Base-by-base conservation (phyloP, 2,888 invertebrate species). In the Perithous albicinctus region DNA sequence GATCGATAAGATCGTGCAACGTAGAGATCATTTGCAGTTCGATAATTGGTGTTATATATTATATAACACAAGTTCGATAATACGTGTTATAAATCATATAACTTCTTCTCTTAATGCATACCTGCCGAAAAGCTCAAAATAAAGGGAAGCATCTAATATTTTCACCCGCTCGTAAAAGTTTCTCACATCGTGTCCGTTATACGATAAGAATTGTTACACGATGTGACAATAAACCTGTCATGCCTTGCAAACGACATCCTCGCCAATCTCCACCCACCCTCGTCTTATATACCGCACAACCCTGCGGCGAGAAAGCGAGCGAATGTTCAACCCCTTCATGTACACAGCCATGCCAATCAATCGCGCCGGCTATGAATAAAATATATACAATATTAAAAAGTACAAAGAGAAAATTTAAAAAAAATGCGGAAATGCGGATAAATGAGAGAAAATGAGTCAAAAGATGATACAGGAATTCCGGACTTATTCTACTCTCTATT, bases 311-410 rank as follows among this genome's bases (percentile, higher is more conserved):
- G 35, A 64, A 69, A 63, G 43, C 67, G 35, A 43, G 54, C 51
- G 43, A 67, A 51, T 61, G 69, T 79, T 79, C 43, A 54, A 51
- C 63, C 61, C 69, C 69, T 41, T 51, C 15, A 61, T 15, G 51
- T 43, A 66, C 61, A 63, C 32, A 54, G 32, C 59, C 56, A 32
- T 74, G 79, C 69, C 74, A 79, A 79, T 79, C 79, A 69, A 66
- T 74, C 78, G 35, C n/a, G 41, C 41, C 12, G 32, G 56, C 43
- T 18, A 41, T 48, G 26, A 59, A 59, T 43, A 67, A 61, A 74
- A 63, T 5, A 8, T 32, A 3, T n/a, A 26, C 43, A 7, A n/a
- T 35, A 20, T 23, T 32, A 26, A 63, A 12, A 51, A 38, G 18
- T 46, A 51, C 38, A 18, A 46, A 35, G n/a, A n/a, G n/a, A n/a